Evolutionary conservation across 23 tunicate genomes (phyloP), one percentile per base, ranked within the genome.

Genomic region (Styela plicata): DNA sequence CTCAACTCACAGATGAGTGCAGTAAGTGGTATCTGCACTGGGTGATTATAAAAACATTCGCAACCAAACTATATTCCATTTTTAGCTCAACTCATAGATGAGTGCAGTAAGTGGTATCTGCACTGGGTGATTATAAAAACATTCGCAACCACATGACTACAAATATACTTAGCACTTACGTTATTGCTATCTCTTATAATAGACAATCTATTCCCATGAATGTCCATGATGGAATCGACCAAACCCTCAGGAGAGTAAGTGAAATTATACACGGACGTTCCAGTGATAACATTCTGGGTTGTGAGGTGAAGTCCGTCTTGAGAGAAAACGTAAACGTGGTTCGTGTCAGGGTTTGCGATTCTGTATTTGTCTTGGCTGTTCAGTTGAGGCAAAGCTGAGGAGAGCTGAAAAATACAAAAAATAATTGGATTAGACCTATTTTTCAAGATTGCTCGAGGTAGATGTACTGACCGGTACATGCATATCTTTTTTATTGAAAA

Each of bases 221-320:
- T 85, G 65, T 91, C 97, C 16, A 73, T 79, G 28, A 86, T 63
- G 3, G 85, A 34, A n/a, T 44, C 64, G 2, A 91, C 79, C 2
- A 30, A 17, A 27, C 91, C 86, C 2, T 68, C 62, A 64, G 70
- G 61, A 2, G 83, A 23, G 70, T 91, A 84, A 44, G 91, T 67
- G 75, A 87, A 93, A 57, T 79, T 81, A 35, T 93, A 93, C 24
- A 93, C 85, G 19, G 76, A 61, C 2, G 92, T 24, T 63, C 88
- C 92, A 32, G 98, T 93, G 89, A 93, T 93, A 67, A 88, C 85
- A 89, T 93, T 93, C 35, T 74, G 79, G 26, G 98, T 93, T 52
- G 69, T 64, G 30, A 77, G 73, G 69, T 93, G 98, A 61, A 87
- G 89, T 18, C 98, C 98, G 44, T 81, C 29, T 2, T 21, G 36